Evolutionary conservation across 2,113 vertebrate genomes (phyloP), one percentile per base, ranked within the genome.

Genomic region (Sturnus vulgaris): DNA sequence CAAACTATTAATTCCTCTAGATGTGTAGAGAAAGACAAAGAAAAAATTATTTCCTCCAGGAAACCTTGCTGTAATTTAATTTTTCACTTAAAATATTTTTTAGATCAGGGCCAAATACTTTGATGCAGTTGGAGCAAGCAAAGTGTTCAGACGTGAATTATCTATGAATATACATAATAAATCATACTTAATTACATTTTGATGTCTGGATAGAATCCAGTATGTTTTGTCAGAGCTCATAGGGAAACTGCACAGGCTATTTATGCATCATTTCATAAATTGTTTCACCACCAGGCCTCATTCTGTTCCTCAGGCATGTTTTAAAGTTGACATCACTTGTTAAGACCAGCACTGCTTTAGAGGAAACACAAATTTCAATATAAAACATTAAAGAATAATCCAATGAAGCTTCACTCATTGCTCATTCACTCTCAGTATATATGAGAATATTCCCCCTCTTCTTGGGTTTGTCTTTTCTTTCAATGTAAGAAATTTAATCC

Each of bases 111-210:
- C 95, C 77, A 96, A 95, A 93, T 81, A 71, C 25, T 21, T 57
- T 79, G 30, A 82, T 84, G 46, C 30, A 53, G 50, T 83, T 93
- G n/a, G 49, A 93, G 64, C 37, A 90, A 91, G 66, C 17, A 1
- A 66, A 90, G 86, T 92, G 78, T 87, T 97, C 87, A 83, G 60
- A 85, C 17, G 49, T 95, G 84, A 93, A 95, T 92, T 93, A 94
- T 91, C 88, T 69, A 93, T 96, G 90, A 96, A 94, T 80, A 87
- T 89, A 92, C 92, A 91, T 95, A 96, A 91, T 91, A 86, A 95
- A 95, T 95, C 88, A 96, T 81, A 82, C 61, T 96, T 95, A 93
- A 96, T 95, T 97, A 94, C 88, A 86, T 91, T 95, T 91, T 96
- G 86, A 78, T 93, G 88, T 89, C 92, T 95, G 96, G 93, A 85